phyloP scores from a whole-genome alignment of 2,888 invertebrate species.

The Epistrophella euchroma region DNA sequence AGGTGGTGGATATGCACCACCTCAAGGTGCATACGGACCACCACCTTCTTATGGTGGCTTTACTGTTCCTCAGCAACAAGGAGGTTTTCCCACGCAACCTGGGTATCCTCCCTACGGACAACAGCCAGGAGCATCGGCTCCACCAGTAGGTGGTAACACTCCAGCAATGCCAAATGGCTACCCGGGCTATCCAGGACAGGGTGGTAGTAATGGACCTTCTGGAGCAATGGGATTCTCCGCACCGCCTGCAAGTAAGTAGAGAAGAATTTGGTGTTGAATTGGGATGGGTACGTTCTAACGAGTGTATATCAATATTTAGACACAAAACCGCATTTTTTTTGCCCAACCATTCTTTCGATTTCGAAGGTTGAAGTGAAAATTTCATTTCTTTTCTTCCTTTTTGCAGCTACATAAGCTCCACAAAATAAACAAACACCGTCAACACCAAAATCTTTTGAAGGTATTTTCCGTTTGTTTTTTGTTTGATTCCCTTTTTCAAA shows the following conservation, averaged over 20 bases:
- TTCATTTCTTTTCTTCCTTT: conserved; percentile 46
- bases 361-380: conserved; percentile 33
- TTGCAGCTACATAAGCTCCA: conserved; percentile 61
- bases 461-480: conserved; percentile 53
- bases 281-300: conserved; percentile 12
- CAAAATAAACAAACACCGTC: conserved; percentile 23
- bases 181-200: conserved; percentile 68
- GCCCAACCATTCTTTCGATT: not conserved
- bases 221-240: conserved; percentile 82
- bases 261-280: not conserved
- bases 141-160: conserved; percentile 66
- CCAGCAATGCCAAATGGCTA: conserved; percentile 59
- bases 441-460: conserved; percentile 45
- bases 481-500: not conserved
- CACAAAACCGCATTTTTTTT: not conserved
- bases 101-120: conserved; percentile 75
- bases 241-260: conserved; percentile 82
- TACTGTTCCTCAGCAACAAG: conserved; percentile 71
- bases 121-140: conserved; percentile 77
- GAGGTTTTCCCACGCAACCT: conserved; percentile 76
- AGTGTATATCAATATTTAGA: not conserved
- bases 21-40: conserved; percentile 76
- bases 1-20: conserved; percentile 78
- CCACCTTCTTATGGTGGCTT: conserved; percentile 66
- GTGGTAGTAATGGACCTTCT: conserved; percentile 60